phyloP scores from a whole-genome alignment of 2,888 invertebrate genomes.

The Epinotia ramella region DNA sequence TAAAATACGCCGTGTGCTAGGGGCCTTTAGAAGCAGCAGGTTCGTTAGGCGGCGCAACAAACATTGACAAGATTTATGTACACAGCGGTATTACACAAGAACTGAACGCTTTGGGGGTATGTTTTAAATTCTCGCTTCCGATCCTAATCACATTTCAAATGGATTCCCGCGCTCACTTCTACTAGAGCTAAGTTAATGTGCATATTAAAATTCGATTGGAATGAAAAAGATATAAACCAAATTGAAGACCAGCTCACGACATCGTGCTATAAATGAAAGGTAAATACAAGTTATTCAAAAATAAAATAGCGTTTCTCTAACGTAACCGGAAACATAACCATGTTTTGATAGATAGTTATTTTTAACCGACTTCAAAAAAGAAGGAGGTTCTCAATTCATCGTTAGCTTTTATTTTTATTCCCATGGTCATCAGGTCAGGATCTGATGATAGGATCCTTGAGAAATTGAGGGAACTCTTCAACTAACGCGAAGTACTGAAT shows the following conservation, averaged over 20 bases:
- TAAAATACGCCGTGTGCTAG: too few species aligned
- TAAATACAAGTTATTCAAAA: neutral
- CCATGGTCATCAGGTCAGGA: too few species aligned
- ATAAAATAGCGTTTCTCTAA: neutral
- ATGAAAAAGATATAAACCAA: neutral
- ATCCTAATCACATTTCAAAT: neutral
- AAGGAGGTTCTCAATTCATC: too few species aligned
- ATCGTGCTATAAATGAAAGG: neutral
- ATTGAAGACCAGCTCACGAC: neutral
- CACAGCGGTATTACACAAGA: conserved; percentile 30
- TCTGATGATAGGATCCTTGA: too few species aligned
- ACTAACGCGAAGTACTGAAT: too few species aligned
- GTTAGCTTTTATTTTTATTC: too few species aligned
- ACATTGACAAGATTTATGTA: conserved; percentile 43
- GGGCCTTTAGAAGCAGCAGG: conserved; percentile 26
- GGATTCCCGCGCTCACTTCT: neutral
- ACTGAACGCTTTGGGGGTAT: conserved; percentile 5
- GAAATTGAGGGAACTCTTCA: too few species aligned
- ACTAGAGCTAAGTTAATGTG: neutral
- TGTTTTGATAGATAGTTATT: too few species aligned
- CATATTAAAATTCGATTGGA: neutral
- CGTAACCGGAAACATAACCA: neutral
- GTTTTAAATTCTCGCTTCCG: neutral
- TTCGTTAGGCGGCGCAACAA: conserved; percentile 42
- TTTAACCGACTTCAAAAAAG: too few species aligned